These are phyloP conservation scores for Mycetomoellerius zeteki DNA, from an alignment of 1,140 invertebrate genomes.

Conservation along the genomic window DNA sequence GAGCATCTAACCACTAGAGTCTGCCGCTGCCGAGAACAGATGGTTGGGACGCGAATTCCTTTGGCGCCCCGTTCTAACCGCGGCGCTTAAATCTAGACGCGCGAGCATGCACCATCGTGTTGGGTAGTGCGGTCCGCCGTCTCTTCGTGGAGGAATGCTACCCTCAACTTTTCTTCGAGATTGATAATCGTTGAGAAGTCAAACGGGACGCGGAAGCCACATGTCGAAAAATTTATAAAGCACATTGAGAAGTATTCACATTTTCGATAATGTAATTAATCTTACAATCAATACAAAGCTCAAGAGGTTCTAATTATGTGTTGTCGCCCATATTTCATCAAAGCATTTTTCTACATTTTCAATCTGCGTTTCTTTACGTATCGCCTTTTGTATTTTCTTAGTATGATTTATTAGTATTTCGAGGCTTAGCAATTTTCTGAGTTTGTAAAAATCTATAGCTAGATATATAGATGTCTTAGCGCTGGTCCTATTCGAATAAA, in stretches of 20 bases:
- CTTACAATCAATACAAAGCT: not conserved
- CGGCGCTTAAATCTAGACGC: constrained; percentile 64
- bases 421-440: constrained; percentile 6
- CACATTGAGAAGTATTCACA: not conserved
- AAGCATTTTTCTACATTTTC: not conserved
- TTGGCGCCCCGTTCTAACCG: constrained; percentile 68
- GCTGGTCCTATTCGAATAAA: not conserved
- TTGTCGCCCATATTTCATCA: not conserved
- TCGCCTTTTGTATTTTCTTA: constrained; percentile 5
- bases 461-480: not conserved
- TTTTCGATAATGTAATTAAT: constrained; percentile 13
- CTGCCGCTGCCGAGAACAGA: constrained; percentile 68
- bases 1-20: constrained; percentile 68
- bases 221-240: not conserved
- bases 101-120: constrained; percentile 28
- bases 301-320: not conserved
- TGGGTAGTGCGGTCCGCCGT: constrained; percentile 31
- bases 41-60: constrained; percentile 76
- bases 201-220: not conserved
- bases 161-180: constrained; percentile 22
- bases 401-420: constrained; percentile 37
- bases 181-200: constrained; percentile 21
- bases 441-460: constrained; percentile 15
- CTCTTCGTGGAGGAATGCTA: constrained; percentile 53
- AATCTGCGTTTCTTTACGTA: not conserved